Conservation (phyloP, 1,140 invertebrate species). For the Epicauta chinensis region DNA sequence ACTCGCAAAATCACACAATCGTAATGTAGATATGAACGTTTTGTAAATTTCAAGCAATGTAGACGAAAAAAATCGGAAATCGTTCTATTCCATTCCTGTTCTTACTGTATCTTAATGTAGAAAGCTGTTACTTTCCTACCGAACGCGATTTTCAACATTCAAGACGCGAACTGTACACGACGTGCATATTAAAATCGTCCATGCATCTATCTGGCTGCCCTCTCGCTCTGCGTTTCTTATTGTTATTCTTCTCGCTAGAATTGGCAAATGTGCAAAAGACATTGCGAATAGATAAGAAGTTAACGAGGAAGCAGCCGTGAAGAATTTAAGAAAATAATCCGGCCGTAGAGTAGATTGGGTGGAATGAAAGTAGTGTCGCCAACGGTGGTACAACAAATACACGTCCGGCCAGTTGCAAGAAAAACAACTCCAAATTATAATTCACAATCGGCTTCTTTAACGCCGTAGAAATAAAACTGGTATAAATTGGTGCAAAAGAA, state of each 20-base stretch:
- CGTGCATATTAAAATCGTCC: constrained; percentile 20
- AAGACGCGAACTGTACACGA: constrained; percentile 18
- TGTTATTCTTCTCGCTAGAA: constrained; percentile 31
- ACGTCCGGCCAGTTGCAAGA: too few relatives aligned
- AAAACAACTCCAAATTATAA: too few relatives aligned
- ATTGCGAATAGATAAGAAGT: constrained; percentile 32
- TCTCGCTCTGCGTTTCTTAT: constrained; percentile 28
- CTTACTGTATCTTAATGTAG: background rate
- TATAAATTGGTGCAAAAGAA: too few relatives aligned
- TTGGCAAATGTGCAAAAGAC: constrained; percentile 37
- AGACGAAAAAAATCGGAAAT: constrained; percentile 5
- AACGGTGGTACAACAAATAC: too few relatives aligned
- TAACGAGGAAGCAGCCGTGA: constrained; percentile 23
- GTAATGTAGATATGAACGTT: too few relatives aligned
- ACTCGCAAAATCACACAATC: too few relatives aligned
- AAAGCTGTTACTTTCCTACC: constrained; percentile 12
- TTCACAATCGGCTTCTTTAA: too few relatives aligned
- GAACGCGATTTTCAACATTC: constrained; percentile 16
- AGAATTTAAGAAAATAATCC: constrained; percentile 13
- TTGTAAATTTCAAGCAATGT: too few relatives aligned
- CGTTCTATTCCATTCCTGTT: constrained; percentile 11
- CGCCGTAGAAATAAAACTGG: too few relatives aligned
- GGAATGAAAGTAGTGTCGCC: background rate
- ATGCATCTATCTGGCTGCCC: constrained; percentile 11
- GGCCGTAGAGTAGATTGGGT: constrained; percentile 8